Percentiles rank a stretch among this genome's conserved stretches.
Conservation (phyloP, 2,888 invertebrate genomes). For the Hesperia comma region DNA sequence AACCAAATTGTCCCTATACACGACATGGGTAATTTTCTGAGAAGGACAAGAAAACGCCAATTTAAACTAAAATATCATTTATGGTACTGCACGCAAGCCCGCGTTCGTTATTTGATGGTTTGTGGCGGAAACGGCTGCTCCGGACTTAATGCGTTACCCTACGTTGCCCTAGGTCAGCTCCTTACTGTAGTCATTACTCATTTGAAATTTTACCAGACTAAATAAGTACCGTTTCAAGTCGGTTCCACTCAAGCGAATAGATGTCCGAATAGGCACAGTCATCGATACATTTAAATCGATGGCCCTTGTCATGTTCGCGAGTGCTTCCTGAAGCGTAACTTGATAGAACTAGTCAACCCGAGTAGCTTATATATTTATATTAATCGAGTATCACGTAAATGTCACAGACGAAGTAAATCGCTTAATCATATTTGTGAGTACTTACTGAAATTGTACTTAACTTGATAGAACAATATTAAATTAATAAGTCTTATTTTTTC, state of each 20-base stretch:
- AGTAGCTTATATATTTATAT: no score
- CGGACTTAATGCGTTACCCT: slow-evolving; percentile 73
- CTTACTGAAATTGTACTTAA: no score
- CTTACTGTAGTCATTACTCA: slow-evolving; percentile 69
- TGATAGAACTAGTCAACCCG: no score
- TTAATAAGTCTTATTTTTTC: no score
- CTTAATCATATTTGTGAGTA: no score
- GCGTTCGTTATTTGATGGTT: slow-evolving; percentile 33
- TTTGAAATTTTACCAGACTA: slow-evolving; percentile 80
- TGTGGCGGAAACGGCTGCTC: slow-evolving; percentile 60
- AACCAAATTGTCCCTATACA: not conserved
- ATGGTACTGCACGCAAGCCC: slow-evolving; percentile 20
- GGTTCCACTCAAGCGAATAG: slow-evolving; percentile 55
- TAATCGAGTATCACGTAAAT: no score
- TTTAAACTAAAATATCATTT: no score
- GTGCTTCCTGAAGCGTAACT: no score
- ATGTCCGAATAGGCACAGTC: slow-evolving; percentile 45
- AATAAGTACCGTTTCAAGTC: slow-evolving; percentile 81
- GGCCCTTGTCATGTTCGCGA: no score
- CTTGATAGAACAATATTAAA: no score
- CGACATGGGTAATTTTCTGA: not conserved
- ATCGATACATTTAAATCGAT: not conserved
- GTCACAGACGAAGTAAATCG: no score
- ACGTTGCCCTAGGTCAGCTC: slow-evolving; percentile 75
- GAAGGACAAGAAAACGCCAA: slow-evolving; percentile 17